These are phyloP conservation scores for Callosobruchus maculatus DNA, from an alignment of 2,888 invertebrate genomes.

Conservation along the genomic window DNA sequence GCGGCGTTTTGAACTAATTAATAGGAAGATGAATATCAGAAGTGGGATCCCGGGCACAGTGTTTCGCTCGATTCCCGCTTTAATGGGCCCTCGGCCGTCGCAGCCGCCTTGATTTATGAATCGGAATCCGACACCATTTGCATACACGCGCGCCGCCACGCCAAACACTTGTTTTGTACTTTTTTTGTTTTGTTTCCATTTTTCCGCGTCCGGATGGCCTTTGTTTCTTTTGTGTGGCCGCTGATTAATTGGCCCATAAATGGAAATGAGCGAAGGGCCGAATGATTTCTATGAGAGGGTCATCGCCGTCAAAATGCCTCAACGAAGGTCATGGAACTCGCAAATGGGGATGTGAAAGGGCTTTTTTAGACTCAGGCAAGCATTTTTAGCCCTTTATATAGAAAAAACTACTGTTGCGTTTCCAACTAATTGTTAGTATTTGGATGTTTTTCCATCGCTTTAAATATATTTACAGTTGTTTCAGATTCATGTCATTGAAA, in stretches of 20 bases:
- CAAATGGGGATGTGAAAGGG: too few species aligned
- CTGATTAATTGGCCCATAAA: background rate
- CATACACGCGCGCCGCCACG: background rate
- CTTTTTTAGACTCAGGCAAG: too few species aligned
- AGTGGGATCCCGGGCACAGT: background rate
- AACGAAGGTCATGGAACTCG: too few species aligned
- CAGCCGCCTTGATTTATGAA: background rate
- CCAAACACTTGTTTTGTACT: constrained; percentile 1
- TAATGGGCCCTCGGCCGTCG: background rate
- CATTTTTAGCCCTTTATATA: too few species aligned
- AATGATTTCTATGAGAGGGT: background rate
- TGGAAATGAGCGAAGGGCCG: background rate
- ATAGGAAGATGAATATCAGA: background rate
- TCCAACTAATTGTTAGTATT: too few species aligned
- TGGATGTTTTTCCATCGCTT: too few species aligned
- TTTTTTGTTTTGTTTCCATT: constrained; percentile 1
- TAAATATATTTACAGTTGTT: too few species aligned
- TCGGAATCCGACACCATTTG: background rate
- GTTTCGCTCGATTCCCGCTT: background rate
- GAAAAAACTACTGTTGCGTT: too few species aligned
- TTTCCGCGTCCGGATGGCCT: background rate
- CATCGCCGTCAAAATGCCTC: background rate
- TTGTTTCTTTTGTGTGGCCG: background rate
- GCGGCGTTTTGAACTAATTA: background rate
- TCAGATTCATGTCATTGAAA: too few species aligned